phyloP scores from a whole-genome alignment of 35 echinoderm and acorn worm species.

The Amphiura filiformis region DNA sequence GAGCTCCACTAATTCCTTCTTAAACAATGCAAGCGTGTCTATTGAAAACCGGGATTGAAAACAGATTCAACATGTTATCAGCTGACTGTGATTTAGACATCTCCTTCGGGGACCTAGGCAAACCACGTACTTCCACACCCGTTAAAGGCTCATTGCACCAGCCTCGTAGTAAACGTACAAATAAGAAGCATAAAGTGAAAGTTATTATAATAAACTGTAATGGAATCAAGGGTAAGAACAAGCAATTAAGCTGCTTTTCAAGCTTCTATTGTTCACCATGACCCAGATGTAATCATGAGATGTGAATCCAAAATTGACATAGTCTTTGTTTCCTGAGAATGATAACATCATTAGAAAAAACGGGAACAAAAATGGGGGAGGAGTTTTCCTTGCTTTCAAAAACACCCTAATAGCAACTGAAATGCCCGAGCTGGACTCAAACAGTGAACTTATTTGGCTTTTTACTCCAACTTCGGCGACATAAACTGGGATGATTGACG shows the following conservation, averaged over 20 bases:
- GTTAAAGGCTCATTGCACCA: background rate
- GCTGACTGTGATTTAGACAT: background rate
- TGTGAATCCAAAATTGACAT: slow-evolving; percentile 31
- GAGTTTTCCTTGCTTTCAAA: background rate
- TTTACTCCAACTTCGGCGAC: background rate
- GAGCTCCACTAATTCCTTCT: background rate
- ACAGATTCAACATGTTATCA: background rate
- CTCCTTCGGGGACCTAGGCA: background rate
- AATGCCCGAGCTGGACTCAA: too few species aligned
- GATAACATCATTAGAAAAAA: background rate
- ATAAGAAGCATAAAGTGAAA: background rate
- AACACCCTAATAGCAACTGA: too few species aligned
- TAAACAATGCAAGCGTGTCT: background rate
- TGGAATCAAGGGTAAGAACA: background rate
- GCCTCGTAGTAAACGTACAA: background rate
- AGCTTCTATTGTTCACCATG: slow-evolving; percentile 18
- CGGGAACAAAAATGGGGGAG: background rate
- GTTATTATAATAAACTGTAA: background rate
- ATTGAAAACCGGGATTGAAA: too few species aligned
- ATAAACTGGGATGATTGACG: too few species aligned
- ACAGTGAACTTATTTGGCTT: too few species aligned
- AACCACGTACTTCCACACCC: background rate
- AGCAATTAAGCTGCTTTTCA: slow-evolving; percentile 1
- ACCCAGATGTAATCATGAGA: slow-evolving; percentile 27
- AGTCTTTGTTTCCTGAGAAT: background rate